Percentiles rank a stretch among this genome's conserved stretches.
These are phyloP conservation scores for Brassicogethes aeneus DNA, from an alignment of 2,888 invertebrate genomes.

Conservation along the genomic window DNA sequence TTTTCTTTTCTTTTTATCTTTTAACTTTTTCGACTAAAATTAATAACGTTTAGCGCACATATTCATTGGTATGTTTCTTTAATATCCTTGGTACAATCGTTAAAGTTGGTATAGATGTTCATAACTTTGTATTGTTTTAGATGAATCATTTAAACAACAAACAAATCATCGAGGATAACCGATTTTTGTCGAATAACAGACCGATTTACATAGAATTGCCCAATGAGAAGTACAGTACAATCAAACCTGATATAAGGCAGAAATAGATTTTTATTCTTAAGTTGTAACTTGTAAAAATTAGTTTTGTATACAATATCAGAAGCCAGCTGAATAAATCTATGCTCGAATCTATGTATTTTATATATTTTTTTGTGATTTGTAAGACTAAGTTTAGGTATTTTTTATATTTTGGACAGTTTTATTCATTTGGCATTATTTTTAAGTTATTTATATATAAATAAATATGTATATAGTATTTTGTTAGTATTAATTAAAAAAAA, in stretches of 20 bases:
- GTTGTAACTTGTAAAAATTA: neutral
- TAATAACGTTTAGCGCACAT: too few relatives aligned
- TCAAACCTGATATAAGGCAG: conserved; percentile 14
- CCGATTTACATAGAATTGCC: conserved; percentile 63
- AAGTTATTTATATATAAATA: conserved; percentile 18
- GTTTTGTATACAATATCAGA: conserved; percentile 1
- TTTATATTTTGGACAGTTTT: conserved; percentile 14
- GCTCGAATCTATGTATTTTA: conserved; percentile 17
- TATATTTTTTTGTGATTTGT: conserved; percentile 8
- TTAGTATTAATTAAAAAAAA: neutral
- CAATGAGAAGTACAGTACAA: conserved; percentile 44
- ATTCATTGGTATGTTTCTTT: too few relatives aligned
- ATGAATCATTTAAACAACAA: conserved; percentile 46
- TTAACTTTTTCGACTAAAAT: too few relatives aligned
- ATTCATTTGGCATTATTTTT: conserved; percentile 13
- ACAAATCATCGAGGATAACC: conserved; percentile 39
- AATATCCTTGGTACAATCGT: too few relatives aligned
- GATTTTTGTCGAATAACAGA: conserved; percentile 54
- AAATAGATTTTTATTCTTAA: conserved; percentile 6
- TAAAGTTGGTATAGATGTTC: too few relatives aligned
- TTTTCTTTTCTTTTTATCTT: too few relatives aligned
- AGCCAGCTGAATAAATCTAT: conserved; percentile 17
- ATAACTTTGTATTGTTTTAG: too few relatives aligned
- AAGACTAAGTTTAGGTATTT: conserved; percentile 14
- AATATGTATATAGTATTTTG: conserved; percentile 12